These are phyloP conservation scores for Fistularia tabacaria DNA, from an alignment of 2,797 vertebrate genomes.

Conservation along the genomic window DNA sequence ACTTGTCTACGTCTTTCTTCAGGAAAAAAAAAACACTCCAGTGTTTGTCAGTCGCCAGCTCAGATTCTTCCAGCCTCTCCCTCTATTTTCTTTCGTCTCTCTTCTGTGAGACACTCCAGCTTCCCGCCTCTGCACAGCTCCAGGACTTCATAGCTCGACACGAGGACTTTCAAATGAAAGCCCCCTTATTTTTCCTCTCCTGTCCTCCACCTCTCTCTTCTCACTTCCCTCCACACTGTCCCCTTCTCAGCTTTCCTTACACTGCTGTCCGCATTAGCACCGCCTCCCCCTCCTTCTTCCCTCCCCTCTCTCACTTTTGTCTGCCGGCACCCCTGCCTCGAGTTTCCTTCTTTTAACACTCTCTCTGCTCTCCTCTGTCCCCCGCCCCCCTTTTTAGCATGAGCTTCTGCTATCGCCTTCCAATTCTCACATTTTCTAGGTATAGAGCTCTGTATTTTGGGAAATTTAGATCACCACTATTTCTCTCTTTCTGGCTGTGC, in stretches of 20 bases:
- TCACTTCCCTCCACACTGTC: slow-evolving; percentile 59
- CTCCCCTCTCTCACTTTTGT: slow-evolving; percentile 60
- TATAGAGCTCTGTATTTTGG: slow-evolving; percentile 15
- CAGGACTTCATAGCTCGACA: slow-evolving; percentile 56
- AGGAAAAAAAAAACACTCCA: slow-evolving; percentile 41
- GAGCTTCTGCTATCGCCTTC: slow-evolving; percentile 41
- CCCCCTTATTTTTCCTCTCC: slow-evolving; percentile 48
- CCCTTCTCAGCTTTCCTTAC: slow-evolving; percentile 67
- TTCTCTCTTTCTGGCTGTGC: slow-evolving; percentile 7
- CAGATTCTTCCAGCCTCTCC: slow-evolving; percentile 19
- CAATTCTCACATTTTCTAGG: slow-evolving; percentile 47
- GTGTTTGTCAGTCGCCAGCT: slow-evolving; percentile 21
- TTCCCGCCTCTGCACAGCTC: slow-evolving; percentile 36
- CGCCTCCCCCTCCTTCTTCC: slow-evolving; percentile 57
- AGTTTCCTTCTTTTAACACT: slow-evolving; percentile 54
- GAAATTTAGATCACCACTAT: slow-evolving; percentile 4
- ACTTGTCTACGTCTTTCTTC: slow-evolving; percentile 55
- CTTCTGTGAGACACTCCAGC: slow-evolving; percentile 36
- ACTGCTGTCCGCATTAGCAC: slow-evolving; percentile 67
- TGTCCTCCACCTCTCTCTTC: slow-evolving; percentile 48
- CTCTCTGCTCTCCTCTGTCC: slow-evolving; percentile 27
- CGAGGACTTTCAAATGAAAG: slow-evolving; percentile 60
- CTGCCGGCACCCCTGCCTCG: slow-evolving; percentile 57
- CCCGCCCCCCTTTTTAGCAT: slow-evolving; percentile 41
- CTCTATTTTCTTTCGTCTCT: slow-evolving; percentile 20